These are phyloP conservation scores for Cephus nigrinus DNA, from an alignment of 2,888 invertebrate genomes.

Conservation along the genomic window DNA sequence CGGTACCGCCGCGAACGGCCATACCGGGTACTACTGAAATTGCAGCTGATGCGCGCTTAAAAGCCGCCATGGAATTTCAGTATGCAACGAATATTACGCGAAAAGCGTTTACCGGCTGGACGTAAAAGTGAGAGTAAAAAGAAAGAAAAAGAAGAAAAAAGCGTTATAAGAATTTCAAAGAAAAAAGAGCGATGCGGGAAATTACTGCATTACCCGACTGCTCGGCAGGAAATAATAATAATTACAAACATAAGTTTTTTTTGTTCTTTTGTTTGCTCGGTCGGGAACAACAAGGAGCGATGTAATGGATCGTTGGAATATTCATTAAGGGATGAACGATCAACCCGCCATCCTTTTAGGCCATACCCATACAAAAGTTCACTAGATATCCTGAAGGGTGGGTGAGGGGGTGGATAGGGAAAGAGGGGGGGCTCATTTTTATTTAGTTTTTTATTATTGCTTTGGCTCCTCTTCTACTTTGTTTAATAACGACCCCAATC, in stretches of 20 bases:
- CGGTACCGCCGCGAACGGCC: neutral
- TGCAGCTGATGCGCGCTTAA: neutral
- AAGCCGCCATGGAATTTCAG: neutral
- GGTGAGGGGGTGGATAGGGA: neutral
- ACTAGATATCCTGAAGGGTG: neutral
- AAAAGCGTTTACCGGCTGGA: constrained; percentile 5
- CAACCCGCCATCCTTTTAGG: neutral
- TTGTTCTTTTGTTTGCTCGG: neutral
- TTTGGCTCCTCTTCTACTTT: neutral
- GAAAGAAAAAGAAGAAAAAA: neutral
- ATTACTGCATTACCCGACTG: neutral
- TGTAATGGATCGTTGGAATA: neutral
- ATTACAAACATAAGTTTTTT: neutral
- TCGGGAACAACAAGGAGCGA: neutral
- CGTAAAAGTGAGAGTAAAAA: constrained; percentile 1
- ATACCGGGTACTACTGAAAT: neutral
- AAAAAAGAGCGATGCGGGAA: neutral
- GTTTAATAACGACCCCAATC: neutral
- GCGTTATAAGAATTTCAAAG: neutral
- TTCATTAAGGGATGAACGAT: neutral
- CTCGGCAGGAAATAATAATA: neutral
- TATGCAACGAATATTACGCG: neutral
- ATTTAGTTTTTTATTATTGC: neutral
- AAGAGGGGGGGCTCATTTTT: neutral
- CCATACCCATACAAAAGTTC: neutral